Percentiles rank a stretch among this genome's conserved stretches.
Evolutionary conservation across 2,797 vertebrate species (phyloP).

Genomic region (Sibirionetta formosa): DNA sequence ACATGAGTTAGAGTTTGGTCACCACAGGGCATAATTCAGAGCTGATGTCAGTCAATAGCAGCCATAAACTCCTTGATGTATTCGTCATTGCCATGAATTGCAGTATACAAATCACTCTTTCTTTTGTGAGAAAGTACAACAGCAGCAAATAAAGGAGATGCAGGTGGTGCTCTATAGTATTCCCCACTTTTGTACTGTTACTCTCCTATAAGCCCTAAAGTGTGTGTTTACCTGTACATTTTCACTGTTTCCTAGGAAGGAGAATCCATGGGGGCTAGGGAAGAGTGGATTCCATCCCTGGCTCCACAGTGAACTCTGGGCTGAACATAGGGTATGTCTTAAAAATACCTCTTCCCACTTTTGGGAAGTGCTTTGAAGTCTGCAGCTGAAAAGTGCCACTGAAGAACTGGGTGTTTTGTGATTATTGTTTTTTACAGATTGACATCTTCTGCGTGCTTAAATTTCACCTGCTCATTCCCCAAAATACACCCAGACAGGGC

Average conservation of each 20-base stretch:
- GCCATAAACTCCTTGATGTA: constrained; percentile 22
- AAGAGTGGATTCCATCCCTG: not conserved
- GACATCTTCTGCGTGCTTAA: not conserved
- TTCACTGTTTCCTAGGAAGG: not conserved
- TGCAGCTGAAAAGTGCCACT: not conserved
- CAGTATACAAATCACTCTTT: not conserved
- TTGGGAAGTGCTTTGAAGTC: not conserved
- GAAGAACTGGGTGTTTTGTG: not conserved
- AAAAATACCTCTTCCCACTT: not conserved
- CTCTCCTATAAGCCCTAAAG: not conserved
- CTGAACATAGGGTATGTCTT: not conserved
- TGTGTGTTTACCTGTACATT: not conserved
- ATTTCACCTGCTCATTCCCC: not conserved
- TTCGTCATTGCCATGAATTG: not conserved
- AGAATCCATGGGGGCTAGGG: not conserved
- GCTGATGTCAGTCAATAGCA: not conserved
- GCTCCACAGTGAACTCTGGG: not conserved
- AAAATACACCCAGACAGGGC: not conserved
- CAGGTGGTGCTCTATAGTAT: not conserved
- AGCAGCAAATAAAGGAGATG: not conserved
- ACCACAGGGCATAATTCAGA: not conserved
- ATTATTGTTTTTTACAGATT: not conserved
- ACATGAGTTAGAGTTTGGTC: not conserved
- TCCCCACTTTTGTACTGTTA: not conserved
- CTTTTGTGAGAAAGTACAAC: not conserved